A percentile compares a stretch with the other conserved stretches of the same genome.
These are phyloP conservation scores for Drosophila gunungcola DNA, from an alignment of 1,140 invertebrate genomes.

Conservation along the genomic window DNA sequence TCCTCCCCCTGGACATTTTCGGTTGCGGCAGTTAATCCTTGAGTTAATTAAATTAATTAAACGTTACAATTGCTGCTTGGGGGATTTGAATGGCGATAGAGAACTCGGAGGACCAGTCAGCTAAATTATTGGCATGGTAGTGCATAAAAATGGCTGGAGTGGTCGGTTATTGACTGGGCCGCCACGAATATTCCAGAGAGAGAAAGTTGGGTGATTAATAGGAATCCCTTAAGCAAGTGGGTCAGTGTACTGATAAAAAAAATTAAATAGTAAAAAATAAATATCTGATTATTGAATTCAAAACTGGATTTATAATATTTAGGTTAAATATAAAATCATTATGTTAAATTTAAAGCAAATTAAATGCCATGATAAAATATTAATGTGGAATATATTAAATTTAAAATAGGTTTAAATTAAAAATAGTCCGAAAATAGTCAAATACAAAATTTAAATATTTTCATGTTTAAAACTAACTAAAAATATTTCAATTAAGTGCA, in stretches of 20 bases:
- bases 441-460: too few species aligned
- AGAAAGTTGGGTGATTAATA: neutral
- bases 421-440: too few species aligned
- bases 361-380: too few species aligned
- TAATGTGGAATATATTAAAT: too few species aligned
- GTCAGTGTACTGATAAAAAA: neutral
- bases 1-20: constrained; percentile 58
- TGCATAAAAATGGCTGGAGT: constrained; percentile 36
- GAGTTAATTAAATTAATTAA: constrained; percentile 82
- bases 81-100: constrained; percentile 54
- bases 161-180: neutral
- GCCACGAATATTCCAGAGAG: neutral
- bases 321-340: too few species aligned
- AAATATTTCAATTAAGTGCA: too few species aligned
- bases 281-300: too few species aligned
- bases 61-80: constrained; percentile 60
- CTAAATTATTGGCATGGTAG: constrained; percentile 40
- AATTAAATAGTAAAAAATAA: too few species aligned
- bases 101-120: neutral
- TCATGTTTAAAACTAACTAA: too few species aligned
- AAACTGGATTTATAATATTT: too few species aligned
- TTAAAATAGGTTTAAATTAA: too few species aligned
- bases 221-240: neutral
- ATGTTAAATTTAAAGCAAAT: too few species aligned
- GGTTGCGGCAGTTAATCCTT: constrained; percentile 58